A percentile compares a stretch with the other conserved stretches of the same genome.
phyloP scores from a whole-genome alignment of 2,113 vertebrate genomes.

The Odocoileus hemionus region DNA sequence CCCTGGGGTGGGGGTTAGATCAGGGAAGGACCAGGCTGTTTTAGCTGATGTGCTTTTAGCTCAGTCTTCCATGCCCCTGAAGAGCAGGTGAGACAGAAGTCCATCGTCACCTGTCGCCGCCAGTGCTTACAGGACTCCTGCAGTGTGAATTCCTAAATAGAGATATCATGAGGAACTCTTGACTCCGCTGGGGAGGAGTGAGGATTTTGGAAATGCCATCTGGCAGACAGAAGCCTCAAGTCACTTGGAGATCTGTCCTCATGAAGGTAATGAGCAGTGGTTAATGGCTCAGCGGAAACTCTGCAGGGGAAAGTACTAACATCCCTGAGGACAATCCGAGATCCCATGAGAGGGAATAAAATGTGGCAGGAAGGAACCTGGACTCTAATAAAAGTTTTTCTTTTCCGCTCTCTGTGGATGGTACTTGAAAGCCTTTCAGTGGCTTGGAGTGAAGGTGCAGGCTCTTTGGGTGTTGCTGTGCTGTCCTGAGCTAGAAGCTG shows the following conservation, averaged over 20 bases:
- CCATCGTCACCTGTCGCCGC: accelerated
- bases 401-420: background rate
- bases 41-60: background rate
- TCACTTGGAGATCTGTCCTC: background rate
- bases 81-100: background rate
- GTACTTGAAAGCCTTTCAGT: background rate
- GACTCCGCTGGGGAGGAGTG: background rate
- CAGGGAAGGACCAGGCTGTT: background rate
- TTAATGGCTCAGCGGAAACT: background rate
- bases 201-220: background rate
- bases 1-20: background rate
- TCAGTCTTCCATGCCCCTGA: too few relatives aligned
- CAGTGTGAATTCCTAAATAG: background rate
- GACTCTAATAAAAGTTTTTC: background rate
- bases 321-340: background rate
- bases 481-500: background rate
- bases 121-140: background rate
- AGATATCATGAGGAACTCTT: background rate
- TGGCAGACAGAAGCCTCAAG: constrained; percentile 9
- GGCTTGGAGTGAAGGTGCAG: background rate
- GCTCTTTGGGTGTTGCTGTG: background rate
- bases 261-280: constrained; percentile 21
- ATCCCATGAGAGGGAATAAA: background rate
- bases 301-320: background rate
- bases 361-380: background rate